These are phyloP conservation scores for Sclerodermus sp. DNA, from an alignment of 2,888 invertebrate genomes.

Conservation along the genomic window DNA sequence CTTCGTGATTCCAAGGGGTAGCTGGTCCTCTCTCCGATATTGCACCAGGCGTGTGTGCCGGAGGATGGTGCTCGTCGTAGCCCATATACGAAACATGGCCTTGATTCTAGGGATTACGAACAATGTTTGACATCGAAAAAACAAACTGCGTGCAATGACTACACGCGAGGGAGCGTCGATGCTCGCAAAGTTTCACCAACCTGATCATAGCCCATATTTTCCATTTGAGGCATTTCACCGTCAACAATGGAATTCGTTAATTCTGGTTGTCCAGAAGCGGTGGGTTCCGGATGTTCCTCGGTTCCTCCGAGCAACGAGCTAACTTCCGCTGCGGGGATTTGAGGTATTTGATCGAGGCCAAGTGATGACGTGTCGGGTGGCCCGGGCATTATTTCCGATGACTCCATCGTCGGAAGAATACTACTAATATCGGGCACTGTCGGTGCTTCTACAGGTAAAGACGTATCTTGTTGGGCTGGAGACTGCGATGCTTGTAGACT, in stretches of 20 bases:
- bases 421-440: slow-evolving; percentile 45
- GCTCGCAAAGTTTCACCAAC: no score
- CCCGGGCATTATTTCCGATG: slow-evolving; percentile 45
- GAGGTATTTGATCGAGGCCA: slow-evolving; percentile 46
- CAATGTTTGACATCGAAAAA: no score
- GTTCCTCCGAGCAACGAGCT: slow-evolving; percentile 39
- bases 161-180: no score
- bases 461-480: slow-evolving; percentile 41
- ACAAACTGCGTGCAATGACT: no score
- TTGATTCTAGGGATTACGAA: slow-evolving; percentile 33
- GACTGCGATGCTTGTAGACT: slow-evolving; percentile 36
- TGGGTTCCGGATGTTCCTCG: slow-evolving; percentile 34
- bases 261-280: slow-evolving; percentile 42
- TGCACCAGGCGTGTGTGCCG: slow-evolving; percentile 65
- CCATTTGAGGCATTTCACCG: slow-evolving; percentile 60
- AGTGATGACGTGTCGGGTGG: slow-evolving; percentile 52
- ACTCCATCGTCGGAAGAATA: slow-evolving; percentile 42
- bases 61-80: slow-evolving; percentile 69
- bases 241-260: slow-evolving; percentile 5
- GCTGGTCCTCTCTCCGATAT: slow-evolving; percentile 64
- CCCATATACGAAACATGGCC: slow-evolving; percentile 69
- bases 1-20: slow-evolving; percentile 71
- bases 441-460: slow-evolving; percentile 42
- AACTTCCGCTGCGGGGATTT: slow-evolving; percentile 47
- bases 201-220: slow-evolving; percentile 67